phyloP scores from a whole-genome alignment of 2,113 vertebrate species.

The Chelonoidis abingdonii region DNA sequence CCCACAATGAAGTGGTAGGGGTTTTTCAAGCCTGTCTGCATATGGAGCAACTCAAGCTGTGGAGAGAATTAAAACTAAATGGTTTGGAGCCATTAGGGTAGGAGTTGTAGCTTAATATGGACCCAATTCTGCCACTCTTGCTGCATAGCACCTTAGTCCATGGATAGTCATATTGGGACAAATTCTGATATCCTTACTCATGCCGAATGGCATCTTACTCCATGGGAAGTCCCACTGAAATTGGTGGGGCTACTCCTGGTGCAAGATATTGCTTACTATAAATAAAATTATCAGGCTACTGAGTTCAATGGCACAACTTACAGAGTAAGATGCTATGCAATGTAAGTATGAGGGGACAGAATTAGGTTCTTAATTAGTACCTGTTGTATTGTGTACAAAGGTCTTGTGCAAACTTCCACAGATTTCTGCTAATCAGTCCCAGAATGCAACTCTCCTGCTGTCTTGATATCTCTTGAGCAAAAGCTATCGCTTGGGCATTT shows the following conservation, averaged over 20 bases:
- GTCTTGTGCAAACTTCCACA: neutral
- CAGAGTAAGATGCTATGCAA: neutral
- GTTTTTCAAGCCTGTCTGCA: neutral
- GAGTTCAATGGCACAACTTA: neutral
- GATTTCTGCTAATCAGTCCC: neutral
- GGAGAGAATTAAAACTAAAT: neutral
- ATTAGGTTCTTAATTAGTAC: neutral
- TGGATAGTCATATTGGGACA: neutral
- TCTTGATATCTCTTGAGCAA: neutral
- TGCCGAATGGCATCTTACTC: rapidly evolving
- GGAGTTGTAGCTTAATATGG: neutral
- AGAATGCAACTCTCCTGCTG: neutral
- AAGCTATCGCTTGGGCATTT: neutral
- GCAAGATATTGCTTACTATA: neutral
- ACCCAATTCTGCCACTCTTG: neutral
- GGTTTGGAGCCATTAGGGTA: rapidly evolving
- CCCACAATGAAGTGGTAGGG: neutral
- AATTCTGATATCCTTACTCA: neutral
- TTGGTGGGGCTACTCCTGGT: neutral
- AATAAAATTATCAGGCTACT: neutral
- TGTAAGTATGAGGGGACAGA: neutral
- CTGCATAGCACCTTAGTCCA: neutral
- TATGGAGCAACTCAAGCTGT: neutral
- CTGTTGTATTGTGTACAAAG: neutral
- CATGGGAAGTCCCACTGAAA: neutral